These are phyloP conservation scores for Muscicapa adusta DNA, from an alignment of 2,113 vertebrate species.

Conservation along the genomic window DNA sequence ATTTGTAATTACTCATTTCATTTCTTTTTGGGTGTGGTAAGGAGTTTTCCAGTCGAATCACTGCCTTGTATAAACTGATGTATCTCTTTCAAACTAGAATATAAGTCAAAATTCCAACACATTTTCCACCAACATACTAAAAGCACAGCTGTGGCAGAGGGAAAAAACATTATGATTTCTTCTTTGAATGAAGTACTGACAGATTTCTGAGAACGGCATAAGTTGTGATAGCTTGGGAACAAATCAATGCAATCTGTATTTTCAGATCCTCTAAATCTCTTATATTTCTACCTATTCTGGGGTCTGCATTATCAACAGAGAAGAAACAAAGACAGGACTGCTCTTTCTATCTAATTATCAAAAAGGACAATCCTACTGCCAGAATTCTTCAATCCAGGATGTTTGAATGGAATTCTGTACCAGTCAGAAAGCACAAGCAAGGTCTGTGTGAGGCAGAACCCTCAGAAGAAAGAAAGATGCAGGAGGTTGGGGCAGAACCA, in stretches of 20 bases:
- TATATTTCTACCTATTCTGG: neutral
- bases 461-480: neutral
- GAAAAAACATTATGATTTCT: neutral
- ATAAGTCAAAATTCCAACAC: neutral
- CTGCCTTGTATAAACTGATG: neutral
- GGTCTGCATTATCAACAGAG: neutral
- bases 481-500: fast-evolving
- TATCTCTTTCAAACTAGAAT: neutral
- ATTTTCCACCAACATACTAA: neutral
- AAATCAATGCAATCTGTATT: neutral
- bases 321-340: neutral
- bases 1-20: slow-evolving; percentile 24
- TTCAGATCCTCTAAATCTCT: neutral
- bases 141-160: neutral
- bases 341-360: neutral
- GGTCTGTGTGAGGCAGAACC: neutral
- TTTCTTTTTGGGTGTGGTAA: slow-evolving; percentile 44
- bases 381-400: neutral
- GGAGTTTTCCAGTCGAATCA: neutral
- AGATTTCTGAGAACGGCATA: neutral
- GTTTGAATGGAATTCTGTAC: neutral
- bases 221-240: neutral
- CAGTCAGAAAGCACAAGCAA: neutral
- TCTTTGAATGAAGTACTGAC: neutral
- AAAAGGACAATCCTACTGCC: neutral